Base-by-base conservation (phyloP, 2,797 vertebrate genomes). In the Artibeus lituratus region DNA sequence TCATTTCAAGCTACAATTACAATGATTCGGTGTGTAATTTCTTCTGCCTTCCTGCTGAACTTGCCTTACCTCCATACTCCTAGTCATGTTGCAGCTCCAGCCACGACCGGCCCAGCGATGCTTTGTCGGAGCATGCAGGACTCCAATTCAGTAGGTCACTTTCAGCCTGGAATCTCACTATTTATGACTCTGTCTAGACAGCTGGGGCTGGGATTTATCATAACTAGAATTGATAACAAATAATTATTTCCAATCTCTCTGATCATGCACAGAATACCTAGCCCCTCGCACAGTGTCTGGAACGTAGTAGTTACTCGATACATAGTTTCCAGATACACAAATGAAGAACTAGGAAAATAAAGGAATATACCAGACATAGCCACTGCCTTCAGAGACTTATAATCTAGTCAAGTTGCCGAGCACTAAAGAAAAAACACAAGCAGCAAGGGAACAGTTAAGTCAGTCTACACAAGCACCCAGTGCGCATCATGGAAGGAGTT, bases 131-230 rank as follows among this genome's bases (percentile, higher is more conserved):
- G 51, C 81, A 55, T 8, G 59, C 12, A 62, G 37, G 67, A 88
- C 55, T 96, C 37, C 67, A 81, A n/a, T 42, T 93, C 84, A 93
- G 44, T 82, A 96, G 90, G 90, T 78, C 88, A 95, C 90, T 96
- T 95, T 94, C 96, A 80, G 78, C 16, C 69, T 77, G 35, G 26
- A 80, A 67, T 65, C 73, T 87, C 37, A 55, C 14, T 72, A 16
- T 83, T 72, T 74, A 85, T 87, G 51, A 94, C 37, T 89, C 47
- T 73, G 49, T 80, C 81, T 77, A 73, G 84, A 93, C 55, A 80
- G 78, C 87, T 70, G 78, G 15, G 90, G 42, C 8, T 73, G 18
- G 7, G 7, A 82, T 73, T 69, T 65, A 78, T 67, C 37, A 70
- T 8, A 83, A 44, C 16, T n/a, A 51, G 24, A 26, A 72, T 84